Base-by-base conservation (phyloP, 2,113 vertebrate genomes). In the Ellobius talpinus region DNA sequence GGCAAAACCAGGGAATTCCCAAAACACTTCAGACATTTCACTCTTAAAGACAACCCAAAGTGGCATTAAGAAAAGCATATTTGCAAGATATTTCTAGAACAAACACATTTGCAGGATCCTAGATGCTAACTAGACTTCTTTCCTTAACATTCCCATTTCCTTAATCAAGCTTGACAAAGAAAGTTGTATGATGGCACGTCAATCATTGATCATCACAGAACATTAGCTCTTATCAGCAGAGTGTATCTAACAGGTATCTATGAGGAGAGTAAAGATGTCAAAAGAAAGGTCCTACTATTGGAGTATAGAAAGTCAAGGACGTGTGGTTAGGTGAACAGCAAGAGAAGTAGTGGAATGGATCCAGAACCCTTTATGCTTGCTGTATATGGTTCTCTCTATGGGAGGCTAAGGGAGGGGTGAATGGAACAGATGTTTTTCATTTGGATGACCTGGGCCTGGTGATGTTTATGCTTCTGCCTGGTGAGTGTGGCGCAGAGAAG, bases 1-100 rank as follows among this genome's bases (percentile, higher is more conserved):
- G 42, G 52, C 12, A 86, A 94, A 91, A 77, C 29, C 14, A 96
- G 58, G 87, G 17, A 92, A 93, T 50, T 26, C 74, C 72, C 52
- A 61, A 66, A 90, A n/a, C 50, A 6, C 26, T 90, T 52, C 52
- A 90, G 76, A 77, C 45, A 85, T 84, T 87, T 91, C 42, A 79
- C 42, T 14, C 84, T 79, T 42, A 90, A 36, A 78, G 52, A 87
- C 36, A 70, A 93, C 2, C 5, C 26, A 45, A 87, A 74, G 47
- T 87, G 42, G 7, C 1, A 42, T 7, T 10, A n/a, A 78, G 11
- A 96, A 29, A 95, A 89, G 13, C 0, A 90, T 45, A 92, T 16
- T 26, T 42, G 70, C 4, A 50, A 87, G 58, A 87, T 90, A 33
- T 50, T 61, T 97, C 76, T 95, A 68, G 7, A 88, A 81, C 47